Conservation (phyloP, 2,113 vertebrate genomes). For the Silurus meridionalis region DNA sequence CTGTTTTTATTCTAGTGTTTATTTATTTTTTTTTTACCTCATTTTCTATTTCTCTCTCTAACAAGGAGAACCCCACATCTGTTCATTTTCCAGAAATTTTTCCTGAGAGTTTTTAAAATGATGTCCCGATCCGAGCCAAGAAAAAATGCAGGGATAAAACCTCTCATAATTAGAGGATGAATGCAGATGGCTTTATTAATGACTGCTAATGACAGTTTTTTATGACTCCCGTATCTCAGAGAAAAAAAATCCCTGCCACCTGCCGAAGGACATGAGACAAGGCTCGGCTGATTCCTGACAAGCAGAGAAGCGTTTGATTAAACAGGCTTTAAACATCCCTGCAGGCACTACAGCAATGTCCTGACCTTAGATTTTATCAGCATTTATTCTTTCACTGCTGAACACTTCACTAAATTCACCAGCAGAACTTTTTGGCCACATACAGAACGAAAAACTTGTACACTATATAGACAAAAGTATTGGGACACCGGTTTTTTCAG, state of each 20-base stretch:
- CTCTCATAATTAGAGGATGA: slow-evolving; percentile 36
- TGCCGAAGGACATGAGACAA: slow-evolving; percentile 22
- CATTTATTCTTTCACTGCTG: background rate
- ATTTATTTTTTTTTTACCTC: slow-evolving; percentile 32
- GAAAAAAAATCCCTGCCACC: slow-evolving; percentile 13
- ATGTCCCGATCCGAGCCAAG: background rate
- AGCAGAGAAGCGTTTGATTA: background rate
- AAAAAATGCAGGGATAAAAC: background rate
- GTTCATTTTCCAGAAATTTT: slow-evolving; percentile 31
- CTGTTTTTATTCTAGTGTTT: background rate
- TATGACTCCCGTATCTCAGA: slow-evolving; percentile 37
- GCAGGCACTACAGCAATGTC: background rate
- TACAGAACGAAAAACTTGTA: background rate
- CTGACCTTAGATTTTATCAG: background rate
- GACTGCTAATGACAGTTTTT: slow-evolving; percentile 49
- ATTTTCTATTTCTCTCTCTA: slow-evolving; percentile 38
- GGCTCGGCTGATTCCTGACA: background rate
- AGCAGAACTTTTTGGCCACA: background rate
- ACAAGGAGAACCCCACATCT: slow-evolving; percentile 39
- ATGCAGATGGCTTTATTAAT: slow-evolving; percentile 48
- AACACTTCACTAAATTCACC: background rate
- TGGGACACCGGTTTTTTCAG: too few species aligned
- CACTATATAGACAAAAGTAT: too few species aligned
- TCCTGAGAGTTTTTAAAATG: background rate
- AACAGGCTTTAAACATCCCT: background rate